Evolutionary conservation across 2,797 vertebrate genomes (phyloP).

Genomic region (Falco biarmicus): DNA sequence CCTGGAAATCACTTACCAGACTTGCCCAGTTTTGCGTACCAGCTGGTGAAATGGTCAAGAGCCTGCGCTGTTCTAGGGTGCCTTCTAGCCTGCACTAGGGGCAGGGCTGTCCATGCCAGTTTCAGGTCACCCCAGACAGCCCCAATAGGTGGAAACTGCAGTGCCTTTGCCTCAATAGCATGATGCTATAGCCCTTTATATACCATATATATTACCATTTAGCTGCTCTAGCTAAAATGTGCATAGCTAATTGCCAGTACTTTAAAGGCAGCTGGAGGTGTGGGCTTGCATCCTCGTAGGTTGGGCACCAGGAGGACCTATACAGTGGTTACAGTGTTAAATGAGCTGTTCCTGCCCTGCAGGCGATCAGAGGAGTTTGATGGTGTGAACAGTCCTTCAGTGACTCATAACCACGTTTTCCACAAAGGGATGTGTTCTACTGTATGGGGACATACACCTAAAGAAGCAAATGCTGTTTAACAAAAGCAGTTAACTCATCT

Average conservation of each 20-base stretch:
- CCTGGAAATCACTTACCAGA: not conserved
- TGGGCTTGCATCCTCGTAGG: not conserved
- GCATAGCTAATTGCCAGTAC: not conserved
- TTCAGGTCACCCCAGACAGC: not conserved
- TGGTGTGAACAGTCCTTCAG: not conserved
- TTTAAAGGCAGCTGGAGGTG: rapidly evolving
- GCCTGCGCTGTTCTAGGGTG: not conserved
- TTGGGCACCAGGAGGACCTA: not conserved
- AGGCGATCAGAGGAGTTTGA: not conserved
- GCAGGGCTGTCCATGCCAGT: rapidly evolving
- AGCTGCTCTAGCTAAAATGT: not conserved
- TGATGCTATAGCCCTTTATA: not conserved
- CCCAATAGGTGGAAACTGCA: not conserved
- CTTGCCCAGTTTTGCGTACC: not conserved
- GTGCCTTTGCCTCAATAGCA: rapidly evolving
- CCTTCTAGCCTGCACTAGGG: too few species aligned
- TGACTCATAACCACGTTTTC: not conserved
- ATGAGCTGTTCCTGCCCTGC: not conserved
- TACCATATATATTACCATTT: not conserved
- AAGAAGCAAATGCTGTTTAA: not conserved
- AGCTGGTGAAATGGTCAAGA: not conserved
- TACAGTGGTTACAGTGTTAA: not conserved
- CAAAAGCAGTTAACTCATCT: conserved; percentile 16
- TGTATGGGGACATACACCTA: not conserved
- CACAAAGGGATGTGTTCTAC: not conserved